Evolutionary conservation across 1,140 invertebrate species (phyloP), one percentile per base, ranked within the genome.

Genomic region (Halesus radiatus): DNA sequence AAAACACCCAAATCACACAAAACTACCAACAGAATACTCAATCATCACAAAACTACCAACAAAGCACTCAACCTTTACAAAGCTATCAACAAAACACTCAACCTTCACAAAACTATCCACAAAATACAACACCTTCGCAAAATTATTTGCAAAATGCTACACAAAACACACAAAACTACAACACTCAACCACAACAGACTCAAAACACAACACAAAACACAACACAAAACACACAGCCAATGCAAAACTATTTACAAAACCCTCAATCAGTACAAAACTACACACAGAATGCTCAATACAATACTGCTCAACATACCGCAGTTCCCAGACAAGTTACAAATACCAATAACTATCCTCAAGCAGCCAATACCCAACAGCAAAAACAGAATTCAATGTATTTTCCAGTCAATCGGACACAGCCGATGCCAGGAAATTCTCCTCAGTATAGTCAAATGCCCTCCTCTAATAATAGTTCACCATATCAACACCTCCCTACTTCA

Each of bases 401-500:
- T 60, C 82, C 82, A 3, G 68, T 83, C 15, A 83, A 83, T 68
- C 72, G 82, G 6, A 83, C 82, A 66, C 82, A 83, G 60, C 82
- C 82, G 3, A 72, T 68, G 37, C 73, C 37, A n/a, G 60, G 73
- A 37, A 76, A 60, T 22, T 66, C 29, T 58, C 18, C 58, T 3
- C 79, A 75, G 68, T 58, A 64, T 66, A 66, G 23, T 62, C 72
- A 79, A 72, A 80, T 75, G 18, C 54, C 45, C 52, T 52, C 64
- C 5, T 23, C 53, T 20, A 75, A 78, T 68, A 68, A 60, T 72
- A 79, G 45, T 79, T 56, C 70, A 37, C 86, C 87, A 66, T 90
- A 89, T 85, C 89, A 90, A 87, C 89, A 87, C 83, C 85, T 89
- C 60, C 88, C 89, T 83, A 86, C 86, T 81, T 88, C 88, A 84